Evolutionary conservation across 2,888 invertebrate genomes (phyloP).

Genomic region (Epirrhoe alternata): DNA sequence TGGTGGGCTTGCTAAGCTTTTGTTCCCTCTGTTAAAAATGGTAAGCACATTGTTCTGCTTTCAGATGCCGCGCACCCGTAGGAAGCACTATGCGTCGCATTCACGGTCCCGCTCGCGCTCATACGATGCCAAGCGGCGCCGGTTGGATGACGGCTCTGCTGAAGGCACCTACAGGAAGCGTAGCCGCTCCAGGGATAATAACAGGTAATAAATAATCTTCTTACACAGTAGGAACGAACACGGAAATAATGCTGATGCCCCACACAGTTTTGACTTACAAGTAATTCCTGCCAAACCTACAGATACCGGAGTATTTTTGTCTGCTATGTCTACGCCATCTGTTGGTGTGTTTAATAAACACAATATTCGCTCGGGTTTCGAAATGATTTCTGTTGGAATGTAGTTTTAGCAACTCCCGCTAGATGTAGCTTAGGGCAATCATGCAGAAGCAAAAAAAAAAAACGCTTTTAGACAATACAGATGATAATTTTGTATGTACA

Average conservation of each 20-base stretch:
- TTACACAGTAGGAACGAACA: no score
- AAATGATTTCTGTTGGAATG: background rate
- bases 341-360: constrained; percentile 1
- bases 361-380: background rate
- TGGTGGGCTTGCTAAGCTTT: background rate
- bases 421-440: constrained; percentile 12
- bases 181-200: constrained; percentile 78
- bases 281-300: no score
- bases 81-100: constrained; percentile 90
- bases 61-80: constrained; percentile 94
- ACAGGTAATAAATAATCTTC: constrained; percentile 83
- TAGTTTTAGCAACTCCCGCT: constrained; percentile 12
- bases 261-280: no score
- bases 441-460: no score
- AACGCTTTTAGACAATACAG: no score
- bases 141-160: constrained; percentile 85
- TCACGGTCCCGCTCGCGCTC: constrained; percentile 85
- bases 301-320: background rate
- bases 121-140: constrained; percentile 89
- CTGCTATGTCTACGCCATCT: constrained; percentile 22
- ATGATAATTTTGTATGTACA: no score
- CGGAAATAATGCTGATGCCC: no score
- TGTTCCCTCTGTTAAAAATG: background rate
- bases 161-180: constrained; percentile 79
- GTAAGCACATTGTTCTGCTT: constrained; percentile 40